Base-by-base conservation (phyloP, 2,888 invertebrate genomes). In the Agriopis aurantiaria region DNA sequence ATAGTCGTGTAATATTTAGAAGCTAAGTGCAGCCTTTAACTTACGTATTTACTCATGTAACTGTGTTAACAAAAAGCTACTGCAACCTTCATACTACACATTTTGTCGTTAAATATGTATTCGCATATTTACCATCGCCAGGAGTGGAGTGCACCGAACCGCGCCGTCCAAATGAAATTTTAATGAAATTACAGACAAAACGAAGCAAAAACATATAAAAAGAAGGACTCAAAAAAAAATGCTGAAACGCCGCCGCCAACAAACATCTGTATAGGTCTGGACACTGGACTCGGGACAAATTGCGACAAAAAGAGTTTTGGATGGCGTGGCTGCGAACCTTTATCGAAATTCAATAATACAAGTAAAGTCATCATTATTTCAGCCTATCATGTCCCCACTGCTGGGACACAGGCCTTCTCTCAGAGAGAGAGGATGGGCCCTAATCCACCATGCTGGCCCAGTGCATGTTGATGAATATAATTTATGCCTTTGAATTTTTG, bases 111-210 rank as follows among this genome's bases (percentile, higher is more conserved):
- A 33, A 33, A 33, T 33, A 33, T 33, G 33, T 33, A 33, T 33
- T 33, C 3, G 33, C 33, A 33, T 33, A 33, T 33, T 33, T 33
- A 33, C 3, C 3, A 17, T 17, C 17, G 14, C 17, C 51, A 5
- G 23, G 52, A 8, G 23, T 9, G 40, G 63, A 63, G 48, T 53
- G 70, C 53, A 33, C 68, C 68, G 70, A 4, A 7, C 6, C 71
- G 73, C 70, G 74, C 67, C 69, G 71, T 71, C 71, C 69, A 77
- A 82, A 83, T 82, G 78, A 81, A 82, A 82, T 84, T 81, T 81
- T 78, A 84, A 82, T 80, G 82, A 80, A 81, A 81, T 75, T 76
- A 78, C 78, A 76, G 78, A 77, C 71, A 75, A 76, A 82, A 74
- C 69, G 74, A 33, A 59, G 66, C 63, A 65, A 72, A 75, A 77